Base-by-base conservation (phyloP, 2,113 vertebrate species). In the Atlantisia rogersi region DNA sequence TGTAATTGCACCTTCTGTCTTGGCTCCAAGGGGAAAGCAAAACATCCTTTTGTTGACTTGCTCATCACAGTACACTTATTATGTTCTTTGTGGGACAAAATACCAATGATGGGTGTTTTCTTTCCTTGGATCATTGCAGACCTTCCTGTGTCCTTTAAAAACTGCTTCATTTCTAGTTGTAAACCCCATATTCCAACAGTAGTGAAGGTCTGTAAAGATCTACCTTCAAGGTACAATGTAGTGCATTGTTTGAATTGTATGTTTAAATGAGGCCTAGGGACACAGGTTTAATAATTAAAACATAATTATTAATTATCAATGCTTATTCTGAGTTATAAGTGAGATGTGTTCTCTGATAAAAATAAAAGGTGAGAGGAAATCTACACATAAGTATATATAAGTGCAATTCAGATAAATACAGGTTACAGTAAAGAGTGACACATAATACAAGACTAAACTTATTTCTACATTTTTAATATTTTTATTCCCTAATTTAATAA, bases 31-130 rank as follows among this genome's bases (percentile, higher is more conserved):
- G 32, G 29, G 13, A 90, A 90, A 88, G 6, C 9, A 88, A 32
- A 60, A 13, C 22, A 59, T 40, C 25, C 31, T 73, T 86, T 53
- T 73, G 35, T 22, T 80, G 53, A 74, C 17, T 70, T 63, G 59
- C 15, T 77, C 21, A 63, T 86, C 59, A 80, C 25, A 82, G 16
- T 24, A 37, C 0, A 0, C 1, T 48, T 29, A 37, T 18, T 60
- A 40, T 56, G 17, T 37, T 90, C 22, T 76, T 89, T 60, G 10
- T 13, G 60, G 12, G 29, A 64, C 6, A 48, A 85, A 82, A 78
- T n/a, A 37, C 2, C 5, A 37, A 0, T 25, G 15, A 10, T 0
- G 0, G 4, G 31, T 88, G 44, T 70, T 90, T 94, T 67, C 39
- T 92, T 92, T 90, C 25, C 59, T 50, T 88, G n/a, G 32, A 52